Conservation (phyloP, 30 jellyfish, hydroid and myxozoan genomes). For the Aurelia aurita complex sp. Pacific region DNA sequence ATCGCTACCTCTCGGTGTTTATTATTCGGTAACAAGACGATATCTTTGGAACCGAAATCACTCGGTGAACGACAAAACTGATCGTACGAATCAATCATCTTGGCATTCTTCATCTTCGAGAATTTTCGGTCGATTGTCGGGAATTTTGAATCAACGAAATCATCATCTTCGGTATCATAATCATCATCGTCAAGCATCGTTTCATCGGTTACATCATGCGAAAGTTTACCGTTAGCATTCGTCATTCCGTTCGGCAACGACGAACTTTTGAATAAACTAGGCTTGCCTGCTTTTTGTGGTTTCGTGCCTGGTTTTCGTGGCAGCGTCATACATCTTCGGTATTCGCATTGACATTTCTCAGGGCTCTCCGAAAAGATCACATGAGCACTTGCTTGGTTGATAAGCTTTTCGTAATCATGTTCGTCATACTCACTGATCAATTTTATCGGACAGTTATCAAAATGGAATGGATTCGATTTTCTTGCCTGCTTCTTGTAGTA, state of each 20-base stretch:
- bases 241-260: slow-evolving; percentile 79
- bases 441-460: slow-evolving; percentile 73
- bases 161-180: slow-evolving; percentile 90
- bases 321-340: slow-evolving; percentile 69
- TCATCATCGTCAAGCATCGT: slow-evolving; percentile 86
- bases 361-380: slow-evolving; percentile 72
- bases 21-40: slow-evolving; percentile 31
- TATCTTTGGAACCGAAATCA: slow-evolving; percentile 79
- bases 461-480: slow-evolving; percentile 60
- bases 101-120: slow-evolving; percentile 79
- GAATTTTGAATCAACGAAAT: slow-evolving; percentile 69
- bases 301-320: slow-evolving; percentile 71
- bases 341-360: slow-evolving; percentile 45
- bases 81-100: slow-evolving; percentile 95
- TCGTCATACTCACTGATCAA: slow-evolving; percentile 43
- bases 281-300: slow-evolving; percentile 54
- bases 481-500: slow-evolving; percentile 52
- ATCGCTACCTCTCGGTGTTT: slow-evolving; percentile 22
- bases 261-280: slow-evolving; percentile 72
- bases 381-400: slow-evolving; percentile 65
- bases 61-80: slow-evolving; percentile 93
- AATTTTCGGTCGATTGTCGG: slow-evolving; percentile 69
- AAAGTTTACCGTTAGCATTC: slow-evolving; percentile 12
- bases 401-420: slow-evolving; percentile 31
- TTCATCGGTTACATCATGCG: slow-evolving; percentile 44